These are phyloP conservation scores for Heloderma charlesbogerti DNA, from an alignment of 2,113 vertebrate genomes.

Conservation along the genomic window DNA sequence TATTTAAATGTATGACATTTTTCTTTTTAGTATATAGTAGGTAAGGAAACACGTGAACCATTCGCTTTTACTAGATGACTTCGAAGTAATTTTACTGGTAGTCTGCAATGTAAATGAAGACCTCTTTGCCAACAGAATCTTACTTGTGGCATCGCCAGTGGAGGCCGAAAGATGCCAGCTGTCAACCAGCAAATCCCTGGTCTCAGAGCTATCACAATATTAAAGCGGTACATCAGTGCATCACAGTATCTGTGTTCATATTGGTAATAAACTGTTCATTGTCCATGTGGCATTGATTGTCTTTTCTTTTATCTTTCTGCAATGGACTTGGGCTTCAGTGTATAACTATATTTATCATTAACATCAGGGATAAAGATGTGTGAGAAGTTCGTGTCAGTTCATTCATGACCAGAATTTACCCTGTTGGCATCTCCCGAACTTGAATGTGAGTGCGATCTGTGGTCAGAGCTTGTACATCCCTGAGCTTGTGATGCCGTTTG, in stretches of 20 bases:
- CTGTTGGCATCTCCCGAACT: too few species aligned
- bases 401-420: too few species aligned
- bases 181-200: conserved; percentile 74
- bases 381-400: too few species aligned
- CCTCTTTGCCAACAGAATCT: conserved; percentile 78
- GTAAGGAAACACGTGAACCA: conserved; percentile 74
- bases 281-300: conserved; percentile 74
- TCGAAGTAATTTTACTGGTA: conserved; percentile 78
- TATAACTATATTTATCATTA: not conserved
- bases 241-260: conserved; percentile 85
- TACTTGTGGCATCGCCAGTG: conserved; percentile 78
- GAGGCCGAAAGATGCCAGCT: conserved; percentile 76
- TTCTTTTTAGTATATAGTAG: conserved; percentile 80
- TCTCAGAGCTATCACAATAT: conserved; percentile 78
- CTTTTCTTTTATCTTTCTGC: conserved; percentile 43
- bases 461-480: too few species aligned
- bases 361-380: too few species aligned
- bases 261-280: conserved; percentile 93
- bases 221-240: conserved; percentile 79
- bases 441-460: too few species aligned
- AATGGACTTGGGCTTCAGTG: not conserved
- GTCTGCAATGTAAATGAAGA: conserved; percentile 75
- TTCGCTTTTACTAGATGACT: conserved; percentile 83
- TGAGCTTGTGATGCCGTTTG: too few species aligned
- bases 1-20: conserved; percentile 87